Conservation (phyloP, 1,140 invertebrate species). For the Pseudomyrmex dendroicus region DNA sequence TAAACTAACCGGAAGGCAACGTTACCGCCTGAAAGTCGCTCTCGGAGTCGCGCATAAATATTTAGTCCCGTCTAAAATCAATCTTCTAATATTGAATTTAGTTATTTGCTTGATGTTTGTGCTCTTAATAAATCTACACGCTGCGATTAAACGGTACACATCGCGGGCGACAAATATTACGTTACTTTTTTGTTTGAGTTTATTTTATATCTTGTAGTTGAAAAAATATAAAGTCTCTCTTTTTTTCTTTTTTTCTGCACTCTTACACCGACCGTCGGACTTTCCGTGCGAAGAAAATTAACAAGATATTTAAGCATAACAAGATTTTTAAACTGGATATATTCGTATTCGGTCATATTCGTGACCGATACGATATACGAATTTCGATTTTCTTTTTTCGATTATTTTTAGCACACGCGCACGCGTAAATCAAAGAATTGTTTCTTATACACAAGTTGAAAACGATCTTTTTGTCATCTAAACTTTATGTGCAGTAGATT, state of each 20-base stretch:
- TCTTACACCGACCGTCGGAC: background rate
- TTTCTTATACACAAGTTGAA: too few relatives aligned
- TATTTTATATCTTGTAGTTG: conserved; percentile 17
- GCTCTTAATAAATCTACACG: conserved; percentile 45
- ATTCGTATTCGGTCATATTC: background rate
- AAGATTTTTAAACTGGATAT: background rate
- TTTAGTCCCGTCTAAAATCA: conserved; percentile 69
- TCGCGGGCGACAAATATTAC: conserved; percentile 20
- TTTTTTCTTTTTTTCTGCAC: background rate
- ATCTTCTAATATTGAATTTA: conserved; percentile 67
- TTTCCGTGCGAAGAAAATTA: background rate
- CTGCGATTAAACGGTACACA: background rate
- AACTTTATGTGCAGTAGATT: too few relatives aligned
- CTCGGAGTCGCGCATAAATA: conserved; percentile 66
- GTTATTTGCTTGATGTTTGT: conserved; percentile 64
- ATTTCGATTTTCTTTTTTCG: background rate
- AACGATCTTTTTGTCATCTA: too few relatives aligned
- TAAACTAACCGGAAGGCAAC: conserved; percentile 66
- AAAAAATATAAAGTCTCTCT: conserved; percentile 10
- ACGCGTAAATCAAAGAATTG: too few relatives aligned
- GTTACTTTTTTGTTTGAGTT: background rate
- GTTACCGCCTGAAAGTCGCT: conserved; percentile 57
- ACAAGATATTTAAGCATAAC: conserved; percentile 2
- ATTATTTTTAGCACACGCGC: too few relatives aligned
- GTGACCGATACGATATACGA: background rate